Evolutionary conservation across 2,797 vertebrate genomes (phyloP), one percentile per base, ranked within the genome.

Genomic region (Chelmon rostratus): DNA sequence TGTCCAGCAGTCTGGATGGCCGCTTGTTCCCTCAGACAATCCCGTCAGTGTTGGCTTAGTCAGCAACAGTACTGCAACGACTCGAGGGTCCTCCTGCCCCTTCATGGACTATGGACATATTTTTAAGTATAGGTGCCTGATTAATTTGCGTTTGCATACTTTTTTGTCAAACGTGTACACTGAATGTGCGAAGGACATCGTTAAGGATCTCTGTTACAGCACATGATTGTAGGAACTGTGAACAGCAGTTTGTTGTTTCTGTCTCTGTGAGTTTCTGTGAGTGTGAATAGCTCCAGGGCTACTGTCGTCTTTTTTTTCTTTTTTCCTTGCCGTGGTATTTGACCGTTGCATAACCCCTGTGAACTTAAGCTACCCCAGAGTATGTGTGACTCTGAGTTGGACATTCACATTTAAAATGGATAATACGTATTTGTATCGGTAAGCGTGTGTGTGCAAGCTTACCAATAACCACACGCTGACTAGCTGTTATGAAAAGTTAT

Each of bases 21-120:
- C 47, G 79, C 89, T 84, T 81, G 83, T 88, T 90, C 87, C 76
- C 83, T 68, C 79, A 89, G 85, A 92, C 92, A 89, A 77, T 89
- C 83, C 78, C 25, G 87, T 88, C 76, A 85, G 82, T 91, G 91
- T 90, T 83, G 68, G 79, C 84, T 89, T 78, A 82, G 89, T 92
- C 86, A 64, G 78, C 85, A 79, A 67, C 87, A 69, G 79, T 49
- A 78, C 77, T 76, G 82, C 74, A 86, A 88, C 74, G 72, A 50
- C 50, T 10, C 46, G 69, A 83, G 85, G 79, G 56, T 71, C 54
- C 52, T 49, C 37, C 54, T 38, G 42, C 56, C 77, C n/a, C 46
- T 73, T 59, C 5, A 49, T 5, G 11, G 49, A 84, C 62, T 28
- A 54, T 42, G 31, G 15, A 23, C 15, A 50, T 21, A 42, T 76